phyloP scores from a whole-genome alignment of 2,888 invertebrate genomes.

The Branchellion lobata region DNA sequence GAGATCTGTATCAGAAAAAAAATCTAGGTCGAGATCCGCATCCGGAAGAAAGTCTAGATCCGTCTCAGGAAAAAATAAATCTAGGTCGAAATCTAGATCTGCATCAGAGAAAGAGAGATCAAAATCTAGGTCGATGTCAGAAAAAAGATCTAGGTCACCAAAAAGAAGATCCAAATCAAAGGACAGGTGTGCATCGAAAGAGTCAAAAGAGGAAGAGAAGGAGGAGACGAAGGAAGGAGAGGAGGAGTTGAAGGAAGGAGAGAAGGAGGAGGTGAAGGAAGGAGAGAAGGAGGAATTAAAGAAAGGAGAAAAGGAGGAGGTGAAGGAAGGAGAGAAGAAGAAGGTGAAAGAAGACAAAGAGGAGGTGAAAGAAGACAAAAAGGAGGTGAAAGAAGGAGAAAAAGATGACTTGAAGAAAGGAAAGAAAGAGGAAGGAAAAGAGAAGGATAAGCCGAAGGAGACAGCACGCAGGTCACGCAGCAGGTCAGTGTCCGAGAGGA shows the following conservation, averaged over 20 bases:
- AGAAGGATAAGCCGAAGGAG: no score
- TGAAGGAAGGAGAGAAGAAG: neutral
- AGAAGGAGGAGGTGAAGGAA: neutral
- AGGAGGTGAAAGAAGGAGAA: neutral
- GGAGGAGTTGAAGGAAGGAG: neutral
- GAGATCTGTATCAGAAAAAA: neutral
- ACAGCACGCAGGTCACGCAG: no score
- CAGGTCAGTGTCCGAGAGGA: no score
- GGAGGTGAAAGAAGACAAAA: neutral
- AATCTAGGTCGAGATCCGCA: neutral
- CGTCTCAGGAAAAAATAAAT: neutral
- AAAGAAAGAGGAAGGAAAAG: conserved; percentile 16
- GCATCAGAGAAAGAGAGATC: neutral
- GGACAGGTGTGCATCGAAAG: neutral
- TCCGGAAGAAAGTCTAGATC: neutral
- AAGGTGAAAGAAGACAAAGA: neutral
- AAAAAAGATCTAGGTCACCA: neutral
- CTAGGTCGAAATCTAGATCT: conserved; percentile 9
- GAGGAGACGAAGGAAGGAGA: neutral
- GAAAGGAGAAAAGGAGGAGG: neutral
- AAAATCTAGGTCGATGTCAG: neutral
- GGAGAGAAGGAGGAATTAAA: neutral
- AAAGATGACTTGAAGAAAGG: neutral
- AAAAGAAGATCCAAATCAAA: neutral
- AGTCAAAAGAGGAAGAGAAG: conserved; percentile 7